Base-by-base conservation (phyloP, 2,888 invertebrate genomes). In the Keiferia lycopersicella region DNA sequence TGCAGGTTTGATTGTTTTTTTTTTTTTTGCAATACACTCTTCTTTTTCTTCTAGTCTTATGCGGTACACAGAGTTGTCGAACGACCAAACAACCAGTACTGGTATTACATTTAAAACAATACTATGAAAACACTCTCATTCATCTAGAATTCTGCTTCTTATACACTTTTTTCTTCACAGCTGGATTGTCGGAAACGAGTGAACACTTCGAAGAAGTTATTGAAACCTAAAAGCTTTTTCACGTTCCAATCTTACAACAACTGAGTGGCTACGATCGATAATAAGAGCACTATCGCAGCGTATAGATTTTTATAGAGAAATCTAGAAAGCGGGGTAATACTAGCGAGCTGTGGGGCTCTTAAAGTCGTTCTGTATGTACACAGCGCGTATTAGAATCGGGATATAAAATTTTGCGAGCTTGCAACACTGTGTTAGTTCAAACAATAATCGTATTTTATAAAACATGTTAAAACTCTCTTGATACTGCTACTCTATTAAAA, bases 331-430 rank as follows among this genome's bases (percentile, higher is more conserved):
- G 16, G 48, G 18, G 39, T 50, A 12, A 48, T 34, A 26, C 16
- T 2, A 51, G 22, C 51, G 20, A 8, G 4, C 12, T 50, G 3
- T 51, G 12, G 11, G 51, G 51, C 22, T 18, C 51, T 18, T 3
- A 51, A 20, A 20, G 58, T 39, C 59, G 26, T 41, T 59, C 20
- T 59, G 41, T 26, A 61, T 59, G 41, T 26, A 61, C 26, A 61
- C 41, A 41, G 14, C 20, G 22, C 18, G 45, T 60, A 72, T 68
- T 66, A 74, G 67, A 70, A 67, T 67, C 61, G 68, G 71, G 51
- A 69, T 69, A 79, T 82, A 80, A 82, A 82, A 81, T 78, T 74
- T 79, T 81, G 80, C 69, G 81, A 80, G 79, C 77, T 69, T 70
- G 67, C 68, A 73, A 67, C 64, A 67, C 22, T 68, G 68, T 70